A percentile compares a stretch with the other conserved stretches of the same genome.
Evolutionary conservation across 30 jellyfish, hydroid and myxozoan genomes (phyloP).

Genomic region (Rhopilema esculentum): DNA sequence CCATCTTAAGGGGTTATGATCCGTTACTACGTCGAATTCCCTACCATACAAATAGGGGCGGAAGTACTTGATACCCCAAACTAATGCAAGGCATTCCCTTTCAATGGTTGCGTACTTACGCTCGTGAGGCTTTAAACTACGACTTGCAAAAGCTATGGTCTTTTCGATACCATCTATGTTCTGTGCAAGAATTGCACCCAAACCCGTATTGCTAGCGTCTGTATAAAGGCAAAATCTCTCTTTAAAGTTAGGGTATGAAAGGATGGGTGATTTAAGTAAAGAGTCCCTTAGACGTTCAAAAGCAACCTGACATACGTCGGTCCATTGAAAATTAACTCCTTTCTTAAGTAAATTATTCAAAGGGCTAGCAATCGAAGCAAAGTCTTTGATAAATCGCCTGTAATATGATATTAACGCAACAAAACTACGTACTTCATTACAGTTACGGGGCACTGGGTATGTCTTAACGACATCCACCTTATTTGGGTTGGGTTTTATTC

Average conservation of each 20-base stretch:
- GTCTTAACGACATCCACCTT: conserved; percentile 1
- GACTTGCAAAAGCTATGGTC: conserved; percentile 60
- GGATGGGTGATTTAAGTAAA: conserved; percentile 64
- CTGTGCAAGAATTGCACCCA: conserved; percentile 75
- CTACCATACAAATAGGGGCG: conserved; percentile 67
- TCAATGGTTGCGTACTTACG: conserved; percentile 60
- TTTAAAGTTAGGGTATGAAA: conserved; percentile 42
- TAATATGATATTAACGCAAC: conserved; percentile 50
- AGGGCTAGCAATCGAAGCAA: conserved; percentile 66
- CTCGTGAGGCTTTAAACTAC: no score
- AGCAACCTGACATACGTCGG: conserved; percentile 51
- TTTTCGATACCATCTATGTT: conserved; percentile 38
- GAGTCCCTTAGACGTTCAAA: conserved; percentile 53
- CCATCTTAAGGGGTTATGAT: conserved; percentile 65
- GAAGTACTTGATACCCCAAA: conserved; percentile 63
- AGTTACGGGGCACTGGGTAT: conserved; percentile 48
- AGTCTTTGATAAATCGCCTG: conserved; percentile 41
- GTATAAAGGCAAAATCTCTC: conserved; percentile 47
- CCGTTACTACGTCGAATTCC: conserved; percentile 45
- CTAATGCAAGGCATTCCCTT: conserved; percentile 30
- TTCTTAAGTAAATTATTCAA: conserved; percentile 30
- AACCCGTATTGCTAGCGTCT: conserved; percentile 60
- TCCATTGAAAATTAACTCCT: conserved; percentile 53
- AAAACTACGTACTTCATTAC: conserved; percentile 39
- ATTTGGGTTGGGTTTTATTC: conserved; percentile 67